Evolutionary conservation across 1,140 invertebrate genomes (phyloP), one percentile per base, ranked within the genome.

Genomic region (Pygmarrhopalites habei): DNA sequence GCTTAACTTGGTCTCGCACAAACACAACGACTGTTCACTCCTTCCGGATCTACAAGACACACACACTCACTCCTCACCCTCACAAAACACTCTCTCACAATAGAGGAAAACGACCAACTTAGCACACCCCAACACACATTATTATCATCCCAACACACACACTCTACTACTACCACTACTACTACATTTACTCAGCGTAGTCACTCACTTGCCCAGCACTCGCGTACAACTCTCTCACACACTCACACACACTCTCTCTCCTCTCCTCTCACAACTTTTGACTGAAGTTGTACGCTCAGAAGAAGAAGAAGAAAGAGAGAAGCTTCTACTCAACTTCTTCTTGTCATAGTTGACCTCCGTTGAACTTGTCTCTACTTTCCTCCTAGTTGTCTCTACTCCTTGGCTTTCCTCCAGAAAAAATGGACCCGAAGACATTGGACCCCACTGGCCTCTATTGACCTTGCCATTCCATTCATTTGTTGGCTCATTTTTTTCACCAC

Each of bases 371-470:
- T 35, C 53, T 17, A 35, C 35, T 57, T 57, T 32, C 53, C 29
- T 17, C 5, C 32, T 35, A 35, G 5, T 7, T 35, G 15, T 35
- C 32, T 35, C 32, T 26, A 35, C 26, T 10, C 25, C n/a, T 58
- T 64, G 62, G 56, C 57, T 53, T 10, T 19, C 26, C 19, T 58
- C 57, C 62, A 64, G 47, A 66, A 67, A n/a, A 59, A 55, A 69
- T 65, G 63, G 67, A 65, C 53, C 44, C 60, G n/a, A 62, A 62
- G 51, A 66, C 53, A 12, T 57, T 69, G 26, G 67, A 70, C 59
- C 68, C 68, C 7, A 70, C 68, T 32, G 68, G 68, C 29, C 57
- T 70, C 21, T 70, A 70, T 51, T 70, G 56, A 63, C 53, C 28
- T 56, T 41, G 23, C 25, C 21, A 52, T 47, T n/a, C n/a, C n/a